Percentiles rank a stretch among this genome's conserved stretches.
Conservation (phyloP, 1,140 invertebrate species). For the Lepidurus arcticus region DNA sequence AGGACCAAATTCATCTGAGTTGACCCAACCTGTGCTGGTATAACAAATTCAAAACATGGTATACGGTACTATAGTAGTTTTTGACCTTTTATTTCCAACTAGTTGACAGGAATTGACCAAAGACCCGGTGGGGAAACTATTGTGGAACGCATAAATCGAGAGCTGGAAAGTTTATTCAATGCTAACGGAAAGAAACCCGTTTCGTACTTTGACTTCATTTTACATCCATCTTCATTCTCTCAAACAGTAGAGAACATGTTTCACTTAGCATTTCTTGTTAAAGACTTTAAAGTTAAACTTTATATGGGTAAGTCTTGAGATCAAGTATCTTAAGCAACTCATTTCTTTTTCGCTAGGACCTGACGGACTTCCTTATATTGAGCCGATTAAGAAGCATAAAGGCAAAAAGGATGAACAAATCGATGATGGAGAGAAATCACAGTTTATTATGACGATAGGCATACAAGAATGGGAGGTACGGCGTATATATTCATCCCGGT, state of each 20-base stretch:
- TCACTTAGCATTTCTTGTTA: conserved; percentile 6
- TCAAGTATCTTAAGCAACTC: not conserved
- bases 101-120: not conserved
- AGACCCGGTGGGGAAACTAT: not conserved
- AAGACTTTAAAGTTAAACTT: not conserved
- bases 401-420: not conserved
- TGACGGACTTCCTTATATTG: conserved; percentile 7
- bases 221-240: not conserved
- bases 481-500: not conserved
- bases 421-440: not conserved
- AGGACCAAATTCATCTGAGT: not conserved
- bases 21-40: not conserved
- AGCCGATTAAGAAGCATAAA: not conserved
- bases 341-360: not conserved
- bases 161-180: not conserved
- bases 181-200: not conserved
- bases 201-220: not conserved
- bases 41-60: not conserved
- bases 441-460: not conserved
- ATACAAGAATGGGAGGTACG: not conserved
- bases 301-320: not conserved
- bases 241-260: conserved; percentile 7
- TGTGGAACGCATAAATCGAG: not conserved
- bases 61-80: not conserved
- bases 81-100: not conserved